These are phyloP conservation scores for Pimephales promelas DNA, from an alignment of 2,113 vertebrate genomes.

Conservation along the genomic window DNA sequence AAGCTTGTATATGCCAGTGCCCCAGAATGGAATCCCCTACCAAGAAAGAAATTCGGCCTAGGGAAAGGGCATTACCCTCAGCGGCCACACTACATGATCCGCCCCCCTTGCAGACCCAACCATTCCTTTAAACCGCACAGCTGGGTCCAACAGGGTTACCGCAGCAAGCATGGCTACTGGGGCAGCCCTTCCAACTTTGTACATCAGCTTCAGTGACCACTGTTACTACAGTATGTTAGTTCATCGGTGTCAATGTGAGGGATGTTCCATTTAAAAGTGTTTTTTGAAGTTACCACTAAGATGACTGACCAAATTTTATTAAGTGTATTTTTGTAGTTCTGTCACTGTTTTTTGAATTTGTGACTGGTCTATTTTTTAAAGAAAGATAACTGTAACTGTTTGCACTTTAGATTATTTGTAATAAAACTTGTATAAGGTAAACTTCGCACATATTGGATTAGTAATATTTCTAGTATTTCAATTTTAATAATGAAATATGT, in stretches of 20 bases:
- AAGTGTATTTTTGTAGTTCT: slow-evolving; percentile 60
- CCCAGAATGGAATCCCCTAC: slow-evolving; percentile 61
- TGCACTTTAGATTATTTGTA: slow-evolving; percentile 76
- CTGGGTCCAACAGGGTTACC: slow-evolving; percentile 68
- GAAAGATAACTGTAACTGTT: slow-evolving; percentile 56
- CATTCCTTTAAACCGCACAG: slow-evolving; percentile 64
- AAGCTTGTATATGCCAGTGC: slow-evolving; percentile 64
- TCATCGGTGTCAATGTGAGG: slow-evolving; percentile 46
- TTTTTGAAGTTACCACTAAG: slow-evolving; percentile 59
- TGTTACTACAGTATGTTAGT: slow-evolving; percentile 37
- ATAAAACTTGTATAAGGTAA: slow-evolving; percentile 61
- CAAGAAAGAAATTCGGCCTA: slow-evolving; percentile 56
- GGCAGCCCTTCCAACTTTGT: slow-evolving; percentile 66
- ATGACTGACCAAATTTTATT: slow-evolving; percentile 60
- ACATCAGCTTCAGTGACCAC: slow-evolving; percentile 60
- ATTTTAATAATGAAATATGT: slow-evolving; percentile 64
- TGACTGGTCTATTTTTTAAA: slow-evolving; percentile 53
- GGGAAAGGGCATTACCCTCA: slow-evolving; percentile 54
- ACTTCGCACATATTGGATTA: slow-evolving; percentile 64
- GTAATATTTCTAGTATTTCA: slow-evolving; percentile 59
- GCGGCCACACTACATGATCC: slow-evolving; percentile 67
- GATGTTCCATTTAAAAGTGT: slow-evolving; percentile 16
- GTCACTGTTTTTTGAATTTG: slow-evolving; percentile 45
- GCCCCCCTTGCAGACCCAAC: slow-evolving; percentile 66
- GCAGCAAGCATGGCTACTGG: slow-evolving; percentile 64